Conservation (phyloP, 2,113 vertebrate genomes). For the Chauna torquata region DNA sequence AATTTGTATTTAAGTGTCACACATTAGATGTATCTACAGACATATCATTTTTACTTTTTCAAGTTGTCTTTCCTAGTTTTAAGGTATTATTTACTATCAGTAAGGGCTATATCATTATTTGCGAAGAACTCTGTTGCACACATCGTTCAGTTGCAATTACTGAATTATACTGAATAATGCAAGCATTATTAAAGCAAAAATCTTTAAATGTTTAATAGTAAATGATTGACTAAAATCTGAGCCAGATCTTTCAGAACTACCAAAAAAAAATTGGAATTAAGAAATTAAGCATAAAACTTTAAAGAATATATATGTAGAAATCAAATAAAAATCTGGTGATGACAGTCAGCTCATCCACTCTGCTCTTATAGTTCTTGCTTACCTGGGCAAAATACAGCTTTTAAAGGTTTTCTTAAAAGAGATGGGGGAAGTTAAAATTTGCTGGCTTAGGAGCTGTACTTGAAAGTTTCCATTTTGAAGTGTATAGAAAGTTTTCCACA, state of each 20-base stretch:
- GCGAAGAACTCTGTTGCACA: not conserved
- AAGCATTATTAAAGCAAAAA: not conserved
- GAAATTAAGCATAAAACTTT: not conserved
- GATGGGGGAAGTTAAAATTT: not conserved
- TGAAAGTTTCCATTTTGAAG: not conserved
- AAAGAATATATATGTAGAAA: not conserved
- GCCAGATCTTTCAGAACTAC: not conserved
- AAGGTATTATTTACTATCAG: not conserved
- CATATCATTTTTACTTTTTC: not conserved
- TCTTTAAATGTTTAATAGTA: not conserved
- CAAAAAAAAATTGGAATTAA: not conserved
- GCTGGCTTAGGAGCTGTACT: not conserved
- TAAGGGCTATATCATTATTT: not conserved
- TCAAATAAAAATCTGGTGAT: not conserved
- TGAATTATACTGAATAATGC: too few species aligned
- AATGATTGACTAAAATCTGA: not conserved
- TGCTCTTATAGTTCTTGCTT: not conserved
- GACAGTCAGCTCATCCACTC: not conserved
- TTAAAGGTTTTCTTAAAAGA: not conserved
- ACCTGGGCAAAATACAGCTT: not conserved
- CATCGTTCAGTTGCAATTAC: not conserved
- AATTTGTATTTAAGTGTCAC: not conserved
- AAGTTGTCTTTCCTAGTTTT: not conserved
- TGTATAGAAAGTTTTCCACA: not conserved
- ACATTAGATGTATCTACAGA: not conserved